Base-by-base conservation (phyloP, 2,113 vertebrate genomes). In the Xiphophorus couchianus region DNA sequence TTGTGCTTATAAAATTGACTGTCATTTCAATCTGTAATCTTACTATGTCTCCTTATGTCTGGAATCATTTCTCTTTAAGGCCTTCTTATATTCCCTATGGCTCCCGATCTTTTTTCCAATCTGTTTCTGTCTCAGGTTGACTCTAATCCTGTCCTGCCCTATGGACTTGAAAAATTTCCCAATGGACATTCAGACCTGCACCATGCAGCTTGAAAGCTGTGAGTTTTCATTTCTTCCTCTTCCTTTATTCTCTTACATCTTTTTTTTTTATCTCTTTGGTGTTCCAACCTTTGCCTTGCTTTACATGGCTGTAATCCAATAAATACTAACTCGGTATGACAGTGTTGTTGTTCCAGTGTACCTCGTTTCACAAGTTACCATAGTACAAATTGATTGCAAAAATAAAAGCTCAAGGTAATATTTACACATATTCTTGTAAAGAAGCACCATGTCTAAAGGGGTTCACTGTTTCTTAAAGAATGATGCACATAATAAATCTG, bases 121-220 rank as follows among this genome's bases (percentile, higher is more conserved):
- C 78, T 87, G 75, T 83, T 81, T 91, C 77, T 88, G 75, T 81
- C 86, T 84, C 90, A 98, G 97, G 94, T 91, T 98, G 87, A 98
- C 96, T 2, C 94, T 98, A 76, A 95, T 94, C 93, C 93, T 98
- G 71, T 98, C 96, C 89, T 98, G 97, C 89, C 97, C 96, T 69
- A 98, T 98, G 97, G 96, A 98, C 88, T 96, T 98, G 92, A 97
- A 97, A 95, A 97, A 98, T 92, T 98, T 98, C 91, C 97, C 97
- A 73, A 98, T 97, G 97, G 97, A 98, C 85, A 97, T 96, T 91
- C 97, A 98, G 93, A 98, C 96, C 0, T 98, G 96, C 88, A 96
- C 95, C 6, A 98, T 98, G 97, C 96, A 98, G 93, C 94, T 98
- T 82, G 97, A 98, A 91, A 98, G 97, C 91, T 97, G 97, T 98